Base-by-base conservation (phyloP, 2,888 invertebrate genomes). In the Cotesia congregata region DNA sequence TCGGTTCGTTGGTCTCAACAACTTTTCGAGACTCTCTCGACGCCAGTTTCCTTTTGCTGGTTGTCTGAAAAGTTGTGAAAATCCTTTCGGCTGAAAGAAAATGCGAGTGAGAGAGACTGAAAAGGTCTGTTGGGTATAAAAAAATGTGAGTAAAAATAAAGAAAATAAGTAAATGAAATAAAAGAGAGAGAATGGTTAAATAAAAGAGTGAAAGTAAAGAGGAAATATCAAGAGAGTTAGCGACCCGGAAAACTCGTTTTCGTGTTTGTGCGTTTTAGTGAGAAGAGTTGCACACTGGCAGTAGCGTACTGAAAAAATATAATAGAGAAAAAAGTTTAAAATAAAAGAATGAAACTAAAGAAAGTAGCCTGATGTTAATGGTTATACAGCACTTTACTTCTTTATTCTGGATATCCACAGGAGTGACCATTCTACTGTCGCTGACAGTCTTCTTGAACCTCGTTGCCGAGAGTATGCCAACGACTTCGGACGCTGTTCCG, bases 401-500 rank as follows among this genome's bases (percentile, higher is more conserved):
- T 81, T 79, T 79, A 78, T 80, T 81, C 81, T 78, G 80, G 81
- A 87, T 88, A 88, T 90, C 92, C 93, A 90, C 95, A 97, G 97
- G 96, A 93, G 97, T 97, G 92, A 97, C 97, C 91, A 97, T 97
- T 91, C 94, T 97, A 91, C 94, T 98, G 91, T 98, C 98, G 91
- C 94, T 98, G 93, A 98, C 97, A 92, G 97, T 98, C 91, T 98
- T 98, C 94, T 94, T 97, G 92, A 96, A 97, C 93, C 95, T 98
- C 93, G 97, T 98, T 90, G 97, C 97, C 86, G 97, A 98, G 94
- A 97, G 97, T 92, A 95, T 98, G 94, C 97, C 97, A 90, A 94
- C 94, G 73, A 89, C 95, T 87, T 94, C 94, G 91, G 94, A 95
- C 90, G 94, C 95, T 90, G 94, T 95, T 90, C 94, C 94, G 90